Conservation (phyloP, 2,888 invertebrate species). For the Hypomecis atomaria region DNA sequence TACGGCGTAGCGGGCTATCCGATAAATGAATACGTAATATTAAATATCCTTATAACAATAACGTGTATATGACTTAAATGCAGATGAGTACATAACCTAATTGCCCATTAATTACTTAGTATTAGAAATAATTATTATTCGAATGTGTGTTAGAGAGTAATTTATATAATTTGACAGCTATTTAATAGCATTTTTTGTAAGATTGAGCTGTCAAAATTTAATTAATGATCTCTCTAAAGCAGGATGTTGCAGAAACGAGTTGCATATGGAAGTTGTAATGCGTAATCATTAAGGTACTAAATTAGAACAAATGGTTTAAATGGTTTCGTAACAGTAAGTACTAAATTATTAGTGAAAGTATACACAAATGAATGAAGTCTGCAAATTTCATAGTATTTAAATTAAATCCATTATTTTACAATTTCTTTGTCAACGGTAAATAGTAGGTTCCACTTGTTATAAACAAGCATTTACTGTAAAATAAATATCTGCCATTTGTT, state of each 20-base stretch:
- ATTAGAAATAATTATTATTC: background rate
- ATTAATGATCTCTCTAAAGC: conserved; percentile 11
- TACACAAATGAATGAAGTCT: no score
- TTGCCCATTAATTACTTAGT: no score
- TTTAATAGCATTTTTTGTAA: background rate
- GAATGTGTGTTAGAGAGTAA: background rate
- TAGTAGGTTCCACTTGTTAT: background rate
- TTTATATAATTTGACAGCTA: conserved; percentile 1
- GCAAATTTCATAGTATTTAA: no score
- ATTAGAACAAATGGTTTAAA: background rate
- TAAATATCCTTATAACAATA: no score
- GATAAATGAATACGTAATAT: no score
- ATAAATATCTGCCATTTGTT: no score
- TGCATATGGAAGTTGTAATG: conserved; percentile 1
- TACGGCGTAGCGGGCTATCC: no score
- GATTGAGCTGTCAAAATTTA: conserved; percentile 15
- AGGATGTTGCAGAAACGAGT: conserved; percentile 12
- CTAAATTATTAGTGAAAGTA: background rate
- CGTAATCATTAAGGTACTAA: conserved; percentile 5
- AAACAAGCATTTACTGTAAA: no score
- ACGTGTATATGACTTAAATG: no score
- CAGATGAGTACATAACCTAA: no score
- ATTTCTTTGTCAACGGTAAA: background rate
- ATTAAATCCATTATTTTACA: no score
- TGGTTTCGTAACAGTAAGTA: background rate